phyloP scores from a whole-genome alignment of 2,888 invertebrate species.

The Chymomyza procnemis region DNA sequence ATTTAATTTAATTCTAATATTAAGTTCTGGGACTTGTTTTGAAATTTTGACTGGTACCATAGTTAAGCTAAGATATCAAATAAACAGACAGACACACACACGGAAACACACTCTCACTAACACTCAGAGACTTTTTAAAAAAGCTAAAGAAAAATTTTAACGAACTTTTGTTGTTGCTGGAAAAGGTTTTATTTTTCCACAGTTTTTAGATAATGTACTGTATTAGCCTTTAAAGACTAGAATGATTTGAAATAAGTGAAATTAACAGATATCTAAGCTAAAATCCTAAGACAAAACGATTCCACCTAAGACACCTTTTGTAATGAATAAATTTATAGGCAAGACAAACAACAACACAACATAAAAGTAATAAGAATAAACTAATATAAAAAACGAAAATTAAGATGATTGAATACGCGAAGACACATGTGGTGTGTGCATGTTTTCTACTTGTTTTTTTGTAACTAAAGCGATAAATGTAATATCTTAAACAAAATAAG shows the following conservation, averaged over 20 bases:
- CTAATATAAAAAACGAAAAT: slow-evolving; percentile 29
- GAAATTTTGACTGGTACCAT: slow-evolving; percentile 61
- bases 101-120: slow-evolving; percentile 1
- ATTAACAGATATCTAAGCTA: slow-evolving; percentile 63
- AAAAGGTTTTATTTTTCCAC: slow-evolving; percentile 14
- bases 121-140: slow-evolving; percentile 3
- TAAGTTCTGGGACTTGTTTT: not conserved
- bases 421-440: slow-evolving; percentile 34
- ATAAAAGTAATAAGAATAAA: slow-evolving; percentile 26
- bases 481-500: slow-evolving; percentile 2
- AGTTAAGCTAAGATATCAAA: slow-evolving; percentile 60
- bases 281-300: slow-evolving; percentile 72
- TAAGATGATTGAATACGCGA: slow-evolving; percentile 26
- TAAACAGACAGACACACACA: slow-evolving; percentile 9
- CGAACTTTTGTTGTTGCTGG: slow-evolving; percentile 14
- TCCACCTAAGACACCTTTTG: slow-evolving; percentile 71
- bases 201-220: slow-evolving; percentile 3
- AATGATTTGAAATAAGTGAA: slow-evolving; percentile 70
- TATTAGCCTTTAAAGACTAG: slow-evolving; percentile 64
- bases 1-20: slow-evolving; percentile 1
- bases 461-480: slow-evolving; percentile 13
- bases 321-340: slow-evolving; percentile 61
- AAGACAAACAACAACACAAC: slow-evolving; percentile 38
- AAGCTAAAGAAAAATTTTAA: not conserved
- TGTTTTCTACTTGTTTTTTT: slow-evolving; percentile 47